Conservation (phyloP, 1,140 invertebrate species). For the Drosophila bocqueti region DNA sequence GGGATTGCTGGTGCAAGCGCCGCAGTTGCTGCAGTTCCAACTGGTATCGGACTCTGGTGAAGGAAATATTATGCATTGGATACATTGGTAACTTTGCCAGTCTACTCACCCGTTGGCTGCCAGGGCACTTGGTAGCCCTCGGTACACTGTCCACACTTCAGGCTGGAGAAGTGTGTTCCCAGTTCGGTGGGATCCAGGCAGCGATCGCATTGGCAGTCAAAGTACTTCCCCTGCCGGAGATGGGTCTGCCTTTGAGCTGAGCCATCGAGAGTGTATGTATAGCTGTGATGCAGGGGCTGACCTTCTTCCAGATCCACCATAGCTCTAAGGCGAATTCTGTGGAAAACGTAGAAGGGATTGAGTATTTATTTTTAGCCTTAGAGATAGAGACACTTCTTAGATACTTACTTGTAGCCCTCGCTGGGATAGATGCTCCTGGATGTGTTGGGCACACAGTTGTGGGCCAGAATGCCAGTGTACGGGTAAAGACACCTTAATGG, state of each 20-base stretch:
- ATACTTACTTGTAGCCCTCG: slow-evolving; percentile 86
- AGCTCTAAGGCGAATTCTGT: slow-evolving; percentile 89
- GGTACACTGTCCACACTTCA: slow-evolving; percentile 91
- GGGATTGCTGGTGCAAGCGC: slow-evolving; percentile 87
- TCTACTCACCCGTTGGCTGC: slow-evolving; percentile 88
- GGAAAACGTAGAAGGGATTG: neutral
- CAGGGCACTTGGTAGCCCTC: slow-evolving; percentile 89
- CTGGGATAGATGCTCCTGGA: slow-evolving; percentile 89
- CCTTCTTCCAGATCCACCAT: slow-evolving; percentile 88
- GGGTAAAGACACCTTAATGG: slow-evolving; percentile 91
- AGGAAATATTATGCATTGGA: neutral
- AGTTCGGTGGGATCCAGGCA: slow-evolving; percentile 92
- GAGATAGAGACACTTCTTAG: neutral
- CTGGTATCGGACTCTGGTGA: slow-evolving; percentile 86
- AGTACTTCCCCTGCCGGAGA: slow-evolving; percentile 91
- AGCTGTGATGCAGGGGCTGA: slow-evolving; percentile 89
- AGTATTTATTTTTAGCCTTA: neutral
- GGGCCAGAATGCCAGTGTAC: slow-evolving; percentile 90
- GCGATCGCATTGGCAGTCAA: slow-evolving; percentile 90
- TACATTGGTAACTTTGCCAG: neutral
- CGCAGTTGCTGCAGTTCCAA: slow-evolving; percentile 91
- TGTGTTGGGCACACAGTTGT: slow-evolving; percentile 93
- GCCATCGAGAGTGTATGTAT: slow-evolving; percentile 91
- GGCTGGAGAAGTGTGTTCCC: slow-evolving; percentile 90
- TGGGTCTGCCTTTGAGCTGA: slow-evolving; percentile 90